These are phyloP conservation scores for Chaetodon trifascialis DNA, from an alignment of 2,113 vertebrate species.

Conservation along the genomic window DNA sequence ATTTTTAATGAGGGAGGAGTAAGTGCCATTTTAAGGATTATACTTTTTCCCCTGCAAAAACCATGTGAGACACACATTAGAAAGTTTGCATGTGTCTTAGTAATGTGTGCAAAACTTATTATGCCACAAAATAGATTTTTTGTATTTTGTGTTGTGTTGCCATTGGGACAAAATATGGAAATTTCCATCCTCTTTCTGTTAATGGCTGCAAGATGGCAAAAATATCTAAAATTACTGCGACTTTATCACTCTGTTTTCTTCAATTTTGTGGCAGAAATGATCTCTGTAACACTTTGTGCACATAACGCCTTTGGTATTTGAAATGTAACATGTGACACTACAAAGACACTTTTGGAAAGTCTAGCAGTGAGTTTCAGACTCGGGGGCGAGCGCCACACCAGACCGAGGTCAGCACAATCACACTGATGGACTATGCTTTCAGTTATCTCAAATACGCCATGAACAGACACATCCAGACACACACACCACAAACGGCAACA, in stretches of 20 bases:
- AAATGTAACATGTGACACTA: not conserved
- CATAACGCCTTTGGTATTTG: not conserved
- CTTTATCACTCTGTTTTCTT: not conserved
- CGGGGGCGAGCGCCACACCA: not conserved
- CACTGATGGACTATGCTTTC: not conserved
- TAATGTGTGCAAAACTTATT: no score
- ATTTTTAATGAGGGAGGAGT: no score
- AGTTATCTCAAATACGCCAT: not conserved
- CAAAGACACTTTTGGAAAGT: not conserved
- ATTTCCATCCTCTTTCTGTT: not conserved
- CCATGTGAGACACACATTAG: no score
- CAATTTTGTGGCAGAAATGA: constrained; percentile 27
- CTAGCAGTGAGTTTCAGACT: not conserved
- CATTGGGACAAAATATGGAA: not conserved
- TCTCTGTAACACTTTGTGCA: constrained; percentile 3
- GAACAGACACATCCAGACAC: not conserved
- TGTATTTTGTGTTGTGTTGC: not conserved
- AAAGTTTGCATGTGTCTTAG: no score
- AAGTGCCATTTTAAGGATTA: no score
- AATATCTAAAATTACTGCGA: not conserved
- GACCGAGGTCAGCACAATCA: constrained; percentile 3
- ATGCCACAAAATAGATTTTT: not conserved
- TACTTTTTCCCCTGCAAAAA: no score
- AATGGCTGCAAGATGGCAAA: not conserved
- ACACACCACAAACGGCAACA: not conserved